Base-by-base conservation (phyloP, 2,888 invertebrate genomes). In the Oscheius sp. region DNA sequence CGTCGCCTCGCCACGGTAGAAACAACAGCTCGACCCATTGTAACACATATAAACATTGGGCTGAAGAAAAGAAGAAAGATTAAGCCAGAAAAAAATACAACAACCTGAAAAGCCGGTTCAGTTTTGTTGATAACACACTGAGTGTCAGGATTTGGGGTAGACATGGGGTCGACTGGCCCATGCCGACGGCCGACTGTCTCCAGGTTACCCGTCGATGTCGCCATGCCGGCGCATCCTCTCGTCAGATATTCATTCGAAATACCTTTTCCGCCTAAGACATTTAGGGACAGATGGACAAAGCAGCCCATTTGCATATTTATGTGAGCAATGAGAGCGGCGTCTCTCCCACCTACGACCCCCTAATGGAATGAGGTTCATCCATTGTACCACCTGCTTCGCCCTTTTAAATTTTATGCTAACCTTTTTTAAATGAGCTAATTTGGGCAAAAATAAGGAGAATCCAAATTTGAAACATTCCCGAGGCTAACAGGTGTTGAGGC, bases 231-330 rank as follows among this genome's bases (percentile, higher is more conserved):
- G 29, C 27, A 58, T 58, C 58, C 35, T 58, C 35, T 43, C 23
- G 21, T 61, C 41, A 23, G 16, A 16, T 55, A 66, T 66, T 66
- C 52, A 66, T 66, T 66, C 66, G 66, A 66, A 66, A 66, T 66
- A 66, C 66, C 66, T 66, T 66, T 49, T 49, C 13, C 66, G 52
- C 27, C 63, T 43, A 66, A 66, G 66, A 66, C 66, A 66, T 66
- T 66, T 66, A 29, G 35, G 55, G 56, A 56, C 69, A 69, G 69
- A 69, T 69, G 69, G 55, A 69, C 69, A 69, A 69, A 69, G 69
- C 69, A 66, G 66, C 69, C 56, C 69, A 56, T 69, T 69, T 69
- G 69, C 69, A 69, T 69, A 69, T 69, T 69, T 69, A 69, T 69
- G 69, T 69, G 69, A 41, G 66, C 66, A 66, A 66, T 66, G 66